These are phyloP conservation scores for Haemorhous mexicanus DNA, from an alignment of 2,113 vertebrate species.

Conservation along the genomic window DNA sequence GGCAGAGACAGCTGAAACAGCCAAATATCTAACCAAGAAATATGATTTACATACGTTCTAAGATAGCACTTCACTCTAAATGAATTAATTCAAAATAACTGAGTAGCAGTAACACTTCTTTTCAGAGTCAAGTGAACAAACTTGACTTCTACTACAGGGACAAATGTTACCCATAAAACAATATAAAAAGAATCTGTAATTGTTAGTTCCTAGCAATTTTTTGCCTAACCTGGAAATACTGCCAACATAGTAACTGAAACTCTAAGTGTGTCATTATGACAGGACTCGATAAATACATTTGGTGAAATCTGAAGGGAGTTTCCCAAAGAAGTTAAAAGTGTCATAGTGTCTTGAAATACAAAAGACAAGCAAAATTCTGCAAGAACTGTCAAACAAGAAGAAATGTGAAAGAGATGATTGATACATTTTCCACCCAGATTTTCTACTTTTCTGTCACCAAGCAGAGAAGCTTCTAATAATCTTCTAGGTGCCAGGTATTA, in stretches of 20 bases:
- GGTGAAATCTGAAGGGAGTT: background rate
- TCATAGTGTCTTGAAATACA: background rate
- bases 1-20: background rate
- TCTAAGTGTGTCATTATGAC: background rate
- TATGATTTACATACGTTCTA: background rate
- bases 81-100: background rate
- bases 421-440: background rate
- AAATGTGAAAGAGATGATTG: background rate
- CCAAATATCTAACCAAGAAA: background rate
- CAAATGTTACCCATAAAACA: background rate
- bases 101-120: background rate
- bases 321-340: background rate
- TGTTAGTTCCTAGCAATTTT: background rate
- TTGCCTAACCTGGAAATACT: background rate
- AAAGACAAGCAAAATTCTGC: background rate
- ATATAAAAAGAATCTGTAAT: background rate
- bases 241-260: background rate
- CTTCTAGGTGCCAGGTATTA: background rate
- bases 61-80: background rate
- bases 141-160: background rate
- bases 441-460: background rate
- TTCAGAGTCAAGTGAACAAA: background rate
- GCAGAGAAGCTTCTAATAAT: background rate
- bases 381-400: background rate
- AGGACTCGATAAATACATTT: background rate